These are phyloP conservation scores for Todiramphus chloris DNA, from an alignment of 2,113 vertebrate genomes.

Conservation along the genomic window DNA sequence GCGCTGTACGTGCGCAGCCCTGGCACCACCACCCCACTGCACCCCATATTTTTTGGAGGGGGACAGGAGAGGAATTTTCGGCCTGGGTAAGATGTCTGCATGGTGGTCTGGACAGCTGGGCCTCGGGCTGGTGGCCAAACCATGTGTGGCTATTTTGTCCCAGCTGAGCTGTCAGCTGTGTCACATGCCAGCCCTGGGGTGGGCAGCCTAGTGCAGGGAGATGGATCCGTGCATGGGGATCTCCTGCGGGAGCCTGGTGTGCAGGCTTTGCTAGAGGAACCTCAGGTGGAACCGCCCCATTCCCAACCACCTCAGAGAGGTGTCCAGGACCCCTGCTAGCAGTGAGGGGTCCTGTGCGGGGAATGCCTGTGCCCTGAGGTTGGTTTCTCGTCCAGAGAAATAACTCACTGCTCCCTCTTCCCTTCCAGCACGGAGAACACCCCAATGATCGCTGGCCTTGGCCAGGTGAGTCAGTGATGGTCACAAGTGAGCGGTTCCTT, in stretches of 20 bases:
- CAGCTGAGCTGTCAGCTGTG: background rate
- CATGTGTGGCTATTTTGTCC: rapidly evolving
- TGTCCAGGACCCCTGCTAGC: background rate
- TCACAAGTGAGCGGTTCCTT: background rate
- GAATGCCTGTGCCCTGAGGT: background rate
- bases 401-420: background rate
- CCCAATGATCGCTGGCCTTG: slow-evolving; percentile 93
- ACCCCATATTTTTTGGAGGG: slow-evolving; percentile 92
- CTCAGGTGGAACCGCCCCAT: background rate
- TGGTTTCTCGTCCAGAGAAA: background rate
- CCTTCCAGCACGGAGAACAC: slow-evolving; percentile 93
- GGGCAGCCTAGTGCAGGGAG: background rate
- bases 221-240: rapidly evolving
- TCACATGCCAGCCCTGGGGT: background rate
- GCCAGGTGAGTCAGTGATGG: slow-evolving; percentile 81
- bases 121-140: background rate
- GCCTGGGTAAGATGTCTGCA: slow-evolving; percentile 82
- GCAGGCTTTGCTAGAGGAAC: background rate
- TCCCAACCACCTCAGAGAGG: background rate
- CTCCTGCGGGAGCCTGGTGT: background rate
- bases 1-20: slow-evolving; percentile 83
- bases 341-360: rapidly evolving
- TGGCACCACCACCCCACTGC: slow-evolving; percentile 75
- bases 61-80: slow-evolving; percentile 93
- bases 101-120: background rate